Evolutionary conservation across 2,888 invertebrate species (phyloP).

Genomic region (Melieria picta): DNA sequence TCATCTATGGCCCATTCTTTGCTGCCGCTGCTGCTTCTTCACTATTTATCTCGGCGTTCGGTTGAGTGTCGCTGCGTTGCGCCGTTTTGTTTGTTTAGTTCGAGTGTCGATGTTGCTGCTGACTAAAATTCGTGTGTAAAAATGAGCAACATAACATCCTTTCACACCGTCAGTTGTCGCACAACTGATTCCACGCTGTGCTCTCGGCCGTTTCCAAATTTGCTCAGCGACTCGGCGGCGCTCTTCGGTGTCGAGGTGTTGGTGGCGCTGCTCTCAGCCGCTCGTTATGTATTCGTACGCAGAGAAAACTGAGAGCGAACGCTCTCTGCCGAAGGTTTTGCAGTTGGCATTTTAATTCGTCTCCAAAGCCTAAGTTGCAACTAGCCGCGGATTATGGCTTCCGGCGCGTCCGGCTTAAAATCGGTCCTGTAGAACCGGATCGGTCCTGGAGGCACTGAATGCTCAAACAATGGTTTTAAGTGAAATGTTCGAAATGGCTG

Average conservation of each 20-base stretch:
- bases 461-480: too few relatives aligned
- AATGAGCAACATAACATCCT: constrained; percentile 66
- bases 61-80: neutral
- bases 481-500: neutral
- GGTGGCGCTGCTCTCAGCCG: constrained; percentile 10
- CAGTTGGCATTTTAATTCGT: too few relatives aligned
- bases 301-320: too few relatives aligned
- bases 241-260: neutral
- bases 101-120: neutral
- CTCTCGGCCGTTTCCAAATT: constrained; percentile 21
- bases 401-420: too few relatives aligned
- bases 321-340: too few relatives aligned
- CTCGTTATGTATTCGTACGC: neutral
- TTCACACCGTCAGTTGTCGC: constrained; percentile 73
- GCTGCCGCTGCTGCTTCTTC: neutral
- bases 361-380: too few relatives aligned
- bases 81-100: constrained; percentile 26
- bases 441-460: too few relatives aligned
- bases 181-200: constrained; percentile 67
- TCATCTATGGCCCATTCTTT: constrained; percentile 19
- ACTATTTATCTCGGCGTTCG: constrained; percentile 12
- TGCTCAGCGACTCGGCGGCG: neutral
- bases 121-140: constrained; percentile 42
- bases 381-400: too few relatives aligned
- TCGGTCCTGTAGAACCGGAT: too few relatives aligned